Base-by-base conservation (phyloP, 2,888 invertebrate genomes). In the Trypoxylon attenuatum region DNA sequence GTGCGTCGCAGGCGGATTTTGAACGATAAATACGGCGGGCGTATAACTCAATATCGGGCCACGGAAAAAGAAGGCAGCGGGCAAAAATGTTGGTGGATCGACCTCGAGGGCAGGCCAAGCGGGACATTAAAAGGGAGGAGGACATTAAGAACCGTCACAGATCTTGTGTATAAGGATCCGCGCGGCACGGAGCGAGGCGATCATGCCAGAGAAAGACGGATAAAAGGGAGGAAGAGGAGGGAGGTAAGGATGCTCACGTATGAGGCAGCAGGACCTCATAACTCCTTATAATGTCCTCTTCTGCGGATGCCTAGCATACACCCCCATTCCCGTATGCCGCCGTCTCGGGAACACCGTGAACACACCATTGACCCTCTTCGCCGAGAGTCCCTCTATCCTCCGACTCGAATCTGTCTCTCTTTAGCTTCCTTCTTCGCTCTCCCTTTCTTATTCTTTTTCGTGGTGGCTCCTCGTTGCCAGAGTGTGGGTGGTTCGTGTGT, bases 211-310 rank as follows among this genome's bases (percentile, higher is more conserved):
- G 74, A 69, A 73, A 75, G 72, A 71, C 46, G 29, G 68, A 72
- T 63, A 71, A 68, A 61, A 58, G 54, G 61, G 53, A 65, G 57
- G 52, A 73, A 65, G 72, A 76, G 73, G 77, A 76, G 69, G 74
- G 75, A 75, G 77, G 76, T 76, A 74, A 81, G 77, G 82, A 83
- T 80, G 81, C 81, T 82, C 84, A 84, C 84, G 84, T 84, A 84
- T 84, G 83, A 84, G 78, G 79, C 84, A 84, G 85, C 84, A 84
- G 85, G 82, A 85, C 84, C 85, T 85, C 85, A 85, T 85, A 85
- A 85, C 83, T 85, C 84, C 83, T 85, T 84, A 82, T 85, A 85
- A 85, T 85, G 85, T 85, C 84, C 85, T 85, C 85, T 85, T 84
- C 83, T 81, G 82, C 66, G 83, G 83, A 85, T 84, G 82, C 84